Evolutionary conservation across 2,888 invertebrate species (phyloP), one percentile per base, ranked within the genome.

Genomic region (Amaurobius ferox): DNA sequence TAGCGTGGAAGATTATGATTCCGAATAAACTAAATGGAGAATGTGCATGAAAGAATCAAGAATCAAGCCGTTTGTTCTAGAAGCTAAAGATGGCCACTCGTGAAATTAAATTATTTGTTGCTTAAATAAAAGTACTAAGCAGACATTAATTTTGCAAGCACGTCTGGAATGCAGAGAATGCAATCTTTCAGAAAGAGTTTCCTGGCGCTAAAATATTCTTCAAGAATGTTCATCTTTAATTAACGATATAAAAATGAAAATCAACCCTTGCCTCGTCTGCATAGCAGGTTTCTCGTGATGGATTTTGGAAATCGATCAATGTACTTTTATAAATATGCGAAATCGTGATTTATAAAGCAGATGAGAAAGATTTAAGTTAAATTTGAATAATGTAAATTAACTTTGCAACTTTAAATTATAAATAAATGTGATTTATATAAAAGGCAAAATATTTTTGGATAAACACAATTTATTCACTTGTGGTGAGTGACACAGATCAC

Each of bases 191-290:
- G 55, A 55, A 55, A 55, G 23, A 23, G 44, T 16, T 44, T 55
- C 19, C 19, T 23, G 55, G 2, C 19, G 23, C 23, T 55, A 55
- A 55, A 55, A 55, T 23, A 23, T 23, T 23, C 55, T 55, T 23
- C 3, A 19, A 55, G 55, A 23, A 55, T 55, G 55, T 55, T 5
- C 23, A 23, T 44, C 13, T 55, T 55, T 55, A 19, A 55, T 55
- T 55, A 55, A 55, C 23, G 23, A 23, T n/a, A 55, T 55, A 55
- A 55, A 55, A 55, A 55, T 55, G 23, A 23, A n/a, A 23, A 44
- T 13, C 44, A 44, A 11, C 44, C n/a, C 35, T 6, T 55, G 44
- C 9, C 6, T 44, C 44, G n/a, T 44, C 16, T 16, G 16, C n/a
- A 16, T 16, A 44, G 35, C 35, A 35, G 11, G 35, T 7, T 35